phyloP scores from a whole-genome alignment of 2,888 invertebrate genomes.

The Epistrophe eligans region DNA sequence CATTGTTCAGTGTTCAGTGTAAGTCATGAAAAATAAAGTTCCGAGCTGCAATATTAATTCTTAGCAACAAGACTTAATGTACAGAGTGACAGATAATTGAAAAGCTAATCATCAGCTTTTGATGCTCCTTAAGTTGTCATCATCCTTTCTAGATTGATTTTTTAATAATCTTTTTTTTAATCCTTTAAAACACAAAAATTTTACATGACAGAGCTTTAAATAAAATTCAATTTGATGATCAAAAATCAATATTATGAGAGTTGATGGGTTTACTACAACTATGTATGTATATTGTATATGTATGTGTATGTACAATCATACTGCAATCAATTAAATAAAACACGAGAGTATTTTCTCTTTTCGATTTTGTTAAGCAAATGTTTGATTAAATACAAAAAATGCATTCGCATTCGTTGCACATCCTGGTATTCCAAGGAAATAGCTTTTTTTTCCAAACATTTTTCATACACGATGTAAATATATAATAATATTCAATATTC shows the following conservation, averaged over 20 bases:
- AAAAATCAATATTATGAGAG: conserved; percentile 10
- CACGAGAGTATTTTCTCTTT: conserved; percentile 7
- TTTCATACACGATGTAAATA: conserved; percentile 1
- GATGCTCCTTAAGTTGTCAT: not conserved
- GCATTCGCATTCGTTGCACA: not conserved
- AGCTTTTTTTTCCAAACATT: not conserved
- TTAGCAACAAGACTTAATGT: not conserved
- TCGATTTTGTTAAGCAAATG: conserved; percentile 53
- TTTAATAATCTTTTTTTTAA: not conserved
- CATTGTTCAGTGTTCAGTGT: not conserved
- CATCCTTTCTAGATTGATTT: not conserved
- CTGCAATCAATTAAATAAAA: conserved; percentile 30
- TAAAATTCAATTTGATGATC: conserved; percentile 12
- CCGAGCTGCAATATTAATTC: conserved; percentile 8
- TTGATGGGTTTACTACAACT: not conserved
- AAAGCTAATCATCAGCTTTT: conserved; percentile 1
- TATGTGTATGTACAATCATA: conserved; percentile 15
- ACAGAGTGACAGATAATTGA: not conserved
- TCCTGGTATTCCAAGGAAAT: conserved; percentile 1
- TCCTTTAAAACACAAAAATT: not conserved
- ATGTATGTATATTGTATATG: too few species aligned
- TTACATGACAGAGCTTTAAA: not conserved
- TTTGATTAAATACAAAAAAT: conserved; percentile 4
- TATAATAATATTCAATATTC: conserved; percentile 10
- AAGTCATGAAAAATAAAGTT: not conserved